phyloP scores from a whole-genome alignment of 2,888 invertebrate genomes.

The Oegoconia quadripuncta region DNA sequence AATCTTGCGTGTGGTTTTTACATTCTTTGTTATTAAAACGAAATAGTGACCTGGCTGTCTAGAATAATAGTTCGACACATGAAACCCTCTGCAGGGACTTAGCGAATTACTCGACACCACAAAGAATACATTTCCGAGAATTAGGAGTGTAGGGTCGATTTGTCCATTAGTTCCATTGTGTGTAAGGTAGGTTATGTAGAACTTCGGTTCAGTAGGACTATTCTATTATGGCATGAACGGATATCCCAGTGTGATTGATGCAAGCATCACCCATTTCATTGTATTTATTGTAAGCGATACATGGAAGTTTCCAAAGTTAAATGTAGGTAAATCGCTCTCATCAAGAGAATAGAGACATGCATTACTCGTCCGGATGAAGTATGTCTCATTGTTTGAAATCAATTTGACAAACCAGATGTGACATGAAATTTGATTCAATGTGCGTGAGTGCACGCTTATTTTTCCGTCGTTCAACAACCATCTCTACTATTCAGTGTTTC shows the following conservation, averaged over 20 bases:
- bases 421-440: conserved; percentile 66
- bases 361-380: conserved; percentile 39
- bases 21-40: conserved; percentile 31
- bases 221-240: conserved; percentile 8
- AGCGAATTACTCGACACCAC: conserved; percentile 31
- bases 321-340: conserved; percentile 23
- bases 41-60: too few relatives aligned
- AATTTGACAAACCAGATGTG: conserved; percentile 57
- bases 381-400: conserved; percentile 44
- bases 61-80: too few relatives aligned
- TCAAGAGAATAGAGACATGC: conserved; percentile 34
- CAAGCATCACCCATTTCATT: too few relatives aligned
- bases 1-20: conserved; percentile 20
- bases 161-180: conserved; percentile 18
- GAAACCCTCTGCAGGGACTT: conserved; percentile 38
- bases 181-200: too few relatives aligned
- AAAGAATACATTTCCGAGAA: conserved; percentile 37
- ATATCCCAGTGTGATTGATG: conserved; percentile 23
- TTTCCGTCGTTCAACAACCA: too few relatives aligned
- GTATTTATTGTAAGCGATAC: conserved; percentile 17
- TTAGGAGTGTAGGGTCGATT: conserved; percentile 18
- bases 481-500: conserved; percentile 34
- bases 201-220: conserved; percentile 17
- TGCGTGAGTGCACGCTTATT: conserved; percentile 53
- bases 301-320: conserved; percentile 21